Evolutionary conservation across 92 coral and sea anemone genomes (phyloP).

Genomic region (Porites rus): DNA sequence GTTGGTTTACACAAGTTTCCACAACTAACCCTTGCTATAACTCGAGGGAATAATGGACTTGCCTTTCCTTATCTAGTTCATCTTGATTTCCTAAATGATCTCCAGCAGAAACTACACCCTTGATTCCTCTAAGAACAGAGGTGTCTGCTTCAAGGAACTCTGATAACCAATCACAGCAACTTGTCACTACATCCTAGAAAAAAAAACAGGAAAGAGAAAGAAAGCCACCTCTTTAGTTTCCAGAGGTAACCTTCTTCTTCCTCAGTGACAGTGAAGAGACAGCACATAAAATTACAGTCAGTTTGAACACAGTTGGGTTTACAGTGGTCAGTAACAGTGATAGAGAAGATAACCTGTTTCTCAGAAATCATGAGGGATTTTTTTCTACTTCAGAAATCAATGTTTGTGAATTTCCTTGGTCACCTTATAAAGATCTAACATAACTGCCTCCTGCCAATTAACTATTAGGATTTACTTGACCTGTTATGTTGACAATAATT

Average conservation of each 20-base stretch:
- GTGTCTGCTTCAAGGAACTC: slow-evolving; percentile 73
- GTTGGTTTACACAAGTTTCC: too few relatives aligned
- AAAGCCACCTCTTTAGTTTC: not conserved
- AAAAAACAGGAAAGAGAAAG: not conserved
- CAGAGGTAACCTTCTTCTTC: not conserved
- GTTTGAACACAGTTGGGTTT: too few relatives aligned
- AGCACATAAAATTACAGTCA: too few relatives aligned
- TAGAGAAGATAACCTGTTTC: too few relatives aligned
- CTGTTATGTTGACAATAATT: too few relatives aligned
- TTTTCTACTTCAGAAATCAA: too few relatives aligned
- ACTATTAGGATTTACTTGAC: too few relatives aligned
- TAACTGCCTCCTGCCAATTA: too few relatives aligned
- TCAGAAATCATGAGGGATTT: too few relatives aligned
- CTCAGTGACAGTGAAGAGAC: not conserved
- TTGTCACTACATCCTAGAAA: slow-evolving; percentile 71
- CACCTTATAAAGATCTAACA: too few relatives aligned
- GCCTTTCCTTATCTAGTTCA: slow-evolving; percentile 86
- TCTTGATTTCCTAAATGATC: slow-evolving; percentile 60
- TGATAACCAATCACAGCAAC: slow-evolving; percentile 80
- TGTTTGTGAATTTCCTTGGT: too few relatives aligned
- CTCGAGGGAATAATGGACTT: not conserved
- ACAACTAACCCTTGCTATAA: not conserved
- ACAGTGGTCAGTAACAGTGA: too few relatives aligned
- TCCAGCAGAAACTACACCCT: slow-evolving; percentile 76
- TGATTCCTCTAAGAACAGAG: slow-evolving; percentile 83